Percentiles rank a stretch among this genome's conserved stretches.
phyloP scores from a whole-genome alignment of 2,113 vertebrate genomes.

The Sphyrna mokarran region DNA sequence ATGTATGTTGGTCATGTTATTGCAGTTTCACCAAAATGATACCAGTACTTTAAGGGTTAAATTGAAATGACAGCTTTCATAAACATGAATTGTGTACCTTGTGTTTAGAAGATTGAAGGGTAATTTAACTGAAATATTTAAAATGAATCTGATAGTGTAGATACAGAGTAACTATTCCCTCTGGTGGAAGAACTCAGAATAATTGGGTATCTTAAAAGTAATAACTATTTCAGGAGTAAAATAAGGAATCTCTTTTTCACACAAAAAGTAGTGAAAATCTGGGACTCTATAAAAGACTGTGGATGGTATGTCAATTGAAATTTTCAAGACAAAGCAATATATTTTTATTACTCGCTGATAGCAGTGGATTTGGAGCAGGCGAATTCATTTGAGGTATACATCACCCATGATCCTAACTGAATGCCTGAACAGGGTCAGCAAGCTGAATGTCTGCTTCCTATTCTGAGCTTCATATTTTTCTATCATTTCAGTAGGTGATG shows the following conservation, averaged over 20 bases:
- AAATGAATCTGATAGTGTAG: background rate
- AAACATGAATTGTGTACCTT: background rate
- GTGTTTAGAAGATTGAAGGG: background rate
- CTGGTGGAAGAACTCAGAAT: background rate
- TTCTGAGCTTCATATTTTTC: background rate
- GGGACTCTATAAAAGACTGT: background rate
- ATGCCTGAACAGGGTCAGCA: background rate
- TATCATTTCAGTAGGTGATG: background rate
- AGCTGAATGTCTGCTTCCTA: background rate
- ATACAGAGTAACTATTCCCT: background rate
- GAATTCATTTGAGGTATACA: background rate
- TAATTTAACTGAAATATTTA: background rate
- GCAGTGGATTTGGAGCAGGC: background rate
- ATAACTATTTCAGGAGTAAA: background rate
- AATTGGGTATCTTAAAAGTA: background rate
- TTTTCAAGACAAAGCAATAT: background rate
- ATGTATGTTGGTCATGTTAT: background rate
- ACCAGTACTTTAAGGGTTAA: background rate
- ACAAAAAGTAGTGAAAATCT: background rate
- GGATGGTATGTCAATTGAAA: background rate
- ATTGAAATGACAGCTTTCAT: background rate
- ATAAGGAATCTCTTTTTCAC: background rate
- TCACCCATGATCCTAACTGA: background rate
- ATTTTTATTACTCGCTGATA: too few species aligned
- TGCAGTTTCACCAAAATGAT: background rate